Evolutionary conservation across 2,113 vertebrate species (phyloP), one percentile per base, ranked within the genome.

Genomic region (Tauraco erythrolophus): DNA sequence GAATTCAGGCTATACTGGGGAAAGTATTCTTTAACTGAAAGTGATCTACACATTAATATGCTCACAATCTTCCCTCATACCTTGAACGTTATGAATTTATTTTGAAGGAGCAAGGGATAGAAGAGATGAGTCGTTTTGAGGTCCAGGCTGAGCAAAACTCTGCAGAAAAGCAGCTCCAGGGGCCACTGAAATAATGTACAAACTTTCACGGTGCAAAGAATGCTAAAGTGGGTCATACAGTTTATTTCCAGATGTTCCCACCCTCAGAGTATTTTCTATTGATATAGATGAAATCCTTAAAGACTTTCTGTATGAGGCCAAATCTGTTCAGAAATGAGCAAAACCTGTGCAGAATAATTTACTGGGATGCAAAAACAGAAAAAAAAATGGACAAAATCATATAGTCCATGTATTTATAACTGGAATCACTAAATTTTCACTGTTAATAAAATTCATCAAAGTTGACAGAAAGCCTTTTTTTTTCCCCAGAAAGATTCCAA

Each of bases 171-270:
- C 86, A 96, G 87, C 69, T 87, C 69, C 37, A 68, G 77, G n/a
- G 65, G 61, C 65, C 70, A 83, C 48, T 93, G 90, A 93, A 96
- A 95, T 90, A 96, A 95, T 91, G 87, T 75, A 94, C 72, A 84
- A 82, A 19, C 61, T 89, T 78, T 92, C 84, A 86, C 0, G 4
- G 41, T 79, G 77, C 65, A 82, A 94, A 94, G 74, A 92, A 45
- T 65, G 84, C 89, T 96, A 23, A 95, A 96, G 81, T 91, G 94
- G 92, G 72, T 85, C 82, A 76, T 56, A 62, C 21, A 85, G 79
- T 96, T 94, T 94, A 76, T 89, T 96, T 94, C 89, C 95, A 96
- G 84, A 89, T 91, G 91, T 94, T 94, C 77, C 61, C 57, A 56
- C 64, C 50, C 56, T 58, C 21, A 2, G 27, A 72, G 39, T 83